Evolutionary conservation across 2,797 vertebrate species (phyloP).

Genomic region (Poeciliopsis gracilis): DNA sequence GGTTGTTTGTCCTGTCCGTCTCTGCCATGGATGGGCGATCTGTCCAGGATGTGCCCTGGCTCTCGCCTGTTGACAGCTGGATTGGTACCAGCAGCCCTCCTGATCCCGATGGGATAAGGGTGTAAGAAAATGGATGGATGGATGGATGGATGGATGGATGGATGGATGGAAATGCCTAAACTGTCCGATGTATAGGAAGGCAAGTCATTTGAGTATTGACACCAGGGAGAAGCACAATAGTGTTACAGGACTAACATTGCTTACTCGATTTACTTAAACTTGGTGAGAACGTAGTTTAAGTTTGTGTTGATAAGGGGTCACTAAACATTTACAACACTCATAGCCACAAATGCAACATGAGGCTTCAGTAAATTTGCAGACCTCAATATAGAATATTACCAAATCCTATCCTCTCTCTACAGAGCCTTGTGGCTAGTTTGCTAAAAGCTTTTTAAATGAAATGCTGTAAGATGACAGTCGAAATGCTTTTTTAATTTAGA

Average conservation of each 20-base stretch:
- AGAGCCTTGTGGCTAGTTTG: not conserved
- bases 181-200: not conserved
- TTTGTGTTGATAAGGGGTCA: not conserved
- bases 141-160: too few species aligned
- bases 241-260: not conserved
- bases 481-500: not conserved
- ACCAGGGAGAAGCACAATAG: not conserved
- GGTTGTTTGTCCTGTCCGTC: too few species aligned
- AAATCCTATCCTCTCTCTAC: not conserved
- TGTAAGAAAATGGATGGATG: too few species aligned
- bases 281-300: not conserved
- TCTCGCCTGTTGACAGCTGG: too few species aligned
- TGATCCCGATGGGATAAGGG: too few species aligned
- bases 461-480: not conserved
- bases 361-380: not conserved
- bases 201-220: not conserved
- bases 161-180: too few species aligned
- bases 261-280: not conserved
- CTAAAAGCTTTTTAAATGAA: not conserved
- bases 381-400: not conserved
- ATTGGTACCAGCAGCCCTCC: too few species aligned
- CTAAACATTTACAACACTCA: not conserved
- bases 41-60: too few species aligned
- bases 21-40: too few species aligned
- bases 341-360: not conserved